Conservation (phyloP, 2,797 vertebrate species). For the Oryzias dopingdopingensis region DNA sequence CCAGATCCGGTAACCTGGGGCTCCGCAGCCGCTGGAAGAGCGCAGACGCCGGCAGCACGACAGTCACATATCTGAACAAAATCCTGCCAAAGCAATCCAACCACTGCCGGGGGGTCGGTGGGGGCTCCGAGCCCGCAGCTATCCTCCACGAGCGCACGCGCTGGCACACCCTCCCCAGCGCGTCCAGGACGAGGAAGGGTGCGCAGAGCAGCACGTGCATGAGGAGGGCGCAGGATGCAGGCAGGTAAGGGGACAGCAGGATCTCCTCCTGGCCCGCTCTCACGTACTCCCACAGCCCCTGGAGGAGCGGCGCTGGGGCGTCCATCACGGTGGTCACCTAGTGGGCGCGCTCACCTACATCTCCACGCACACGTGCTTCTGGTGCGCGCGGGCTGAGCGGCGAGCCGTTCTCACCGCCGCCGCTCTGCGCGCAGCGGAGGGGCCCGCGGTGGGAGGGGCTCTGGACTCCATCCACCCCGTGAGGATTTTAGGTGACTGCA, state of each 20-base stretch:
- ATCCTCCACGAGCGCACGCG: constrained; percentile 62
- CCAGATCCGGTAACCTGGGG: constrained; percentile 36
- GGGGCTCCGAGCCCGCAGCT: constrained; percentile 14
- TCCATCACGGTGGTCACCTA: constrained; percentile 24
- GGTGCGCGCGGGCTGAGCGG: background rate
- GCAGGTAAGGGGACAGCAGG: constrained; percentile 56
- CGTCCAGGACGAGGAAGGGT: constrained; percentile 71
- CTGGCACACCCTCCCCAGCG: constrained; percentile 35
- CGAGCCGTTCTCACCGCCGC: too few species aligned
- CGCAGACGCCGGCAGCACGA: constrained; percentile 60
- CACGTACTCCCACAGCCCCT: constrained; percentile 64
- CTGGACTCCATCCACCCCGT: too few species aligned
- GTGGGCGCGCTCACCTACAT: background rate
- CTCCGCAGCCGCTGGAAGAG: constrained; percentile 41
- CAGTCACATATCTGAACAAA: constrained; percentile 45
- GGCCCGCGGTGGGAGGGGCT: too few species aligned
- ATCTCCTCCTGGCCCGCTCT: constrained; percentile 15
- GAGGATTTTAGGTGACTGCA: too few species aligned
- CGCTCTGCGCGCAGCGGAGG: too few species aligned
- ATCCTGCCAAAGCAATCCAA: constrained; percentile 55
- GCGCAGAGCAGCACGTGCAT: constrained; percentile 64
- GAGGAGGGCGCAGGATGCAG: constrained; percentile 57
- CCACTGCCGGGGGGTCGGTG: constrained; percentile 50
- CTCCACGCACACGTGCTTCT: background rate
- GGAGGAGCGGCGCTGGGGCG: constrained; percentile 32